Percentiles rank a stretch among this genome's conserved stretches.
Evolutionary conservation across 2,888 invertebrate species (phyloP).

Genomic region (Ectemnius continuus): DNA sequence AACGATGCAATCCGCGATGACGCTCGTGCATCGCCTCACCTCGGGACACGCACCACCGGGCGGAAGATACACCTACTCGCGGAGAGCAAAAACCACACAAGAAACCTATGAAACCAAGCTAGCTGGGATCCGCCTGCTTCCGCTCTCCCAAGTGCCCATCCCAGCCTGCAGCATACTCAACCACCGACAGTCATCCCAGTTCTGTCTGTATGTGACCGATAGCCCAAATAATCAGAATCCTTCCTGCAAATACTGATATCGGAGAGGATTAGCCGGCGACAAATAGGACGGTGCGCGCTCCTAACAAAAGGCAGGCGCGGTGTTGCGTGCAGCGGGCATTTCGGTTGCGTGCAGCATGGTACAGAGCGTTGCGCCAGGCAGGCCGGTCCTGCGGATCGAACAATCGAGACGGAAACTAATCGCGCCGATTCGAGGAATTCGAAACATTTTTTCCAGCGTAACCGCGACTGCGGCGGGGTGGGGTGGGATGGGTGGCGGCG

Average conservation of each 20-base stretch:
- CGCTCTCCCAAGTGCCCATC: too few relatives aligned
- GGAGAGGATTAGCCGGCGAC: too few relatives aligned
- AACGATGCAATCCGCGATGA: neutral
- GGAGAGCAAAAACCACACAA: too few relatives aligned
- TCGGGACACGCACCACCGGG: neutral
- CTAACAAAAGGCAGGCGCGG: neutral
- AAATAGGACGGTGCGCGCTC: too few relatives aligned
- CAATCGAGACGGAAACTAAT: constrained; percentile 64
- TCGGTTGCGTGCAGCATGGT: neutral
- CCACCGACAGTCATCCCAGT: too few relatives aligned
- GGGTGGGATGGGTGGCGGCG: neutral
- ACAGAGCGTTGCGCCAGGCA: constrained; percentile 11
- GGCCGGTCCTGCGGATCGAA: constrained; percentile 39
- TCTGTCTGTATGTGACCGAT: too few relatives aligned
- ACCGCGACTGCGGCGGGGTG: constrained; percentile 42
- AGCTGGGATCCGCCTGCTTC: too few relatives aligned
- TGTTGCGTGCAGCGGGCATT: neutral
- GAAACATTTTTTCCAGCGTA: constrained; percentile 59
- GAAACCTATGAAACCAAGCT: too few relatives aligned
- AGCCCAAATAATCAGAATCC: too few relatives aligned
- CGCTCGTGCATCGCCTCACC: neutral
- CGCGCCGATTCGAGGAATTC: constrained; percentile 61
- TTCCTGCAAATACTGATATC: too few relatives aligned
- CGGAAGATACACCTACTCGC: neutral
- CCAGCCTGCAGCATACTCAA: too few relatives aligned